A percentile compares a stretch with the other conserved stretches of the same genome.
These are phyloP conservation scores for Pemphredon lugubris DNA, from an alignment of 2,888 invertebrate species.

Conservation along the genomic window DNA sequence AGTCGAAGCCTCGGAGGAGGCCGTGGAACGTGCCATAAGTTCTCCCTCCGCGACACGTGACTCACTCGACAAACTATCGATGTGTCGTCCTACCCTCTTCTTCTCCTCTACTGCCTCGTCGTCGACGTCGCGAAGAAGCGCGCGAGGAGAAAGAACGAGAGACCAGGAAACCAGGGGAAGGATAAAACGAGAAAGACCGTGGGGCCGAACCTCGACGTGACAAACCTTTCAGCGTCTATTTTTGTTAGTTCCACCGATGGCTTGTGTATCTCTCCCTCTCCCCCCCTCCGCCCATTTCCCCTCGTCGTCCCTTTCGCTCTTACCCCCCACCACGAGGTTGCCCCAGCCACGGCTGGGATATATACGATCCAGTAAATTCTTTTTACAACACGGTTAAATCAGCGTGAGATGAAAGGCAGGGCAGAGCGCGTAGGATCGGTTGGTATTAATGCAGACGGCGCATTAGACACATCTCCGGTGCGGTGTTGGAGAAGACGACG, in stretches of 20 bases:
- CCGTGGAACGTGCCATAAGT: constrained; percentile 33
- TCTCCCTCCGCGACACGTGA: constrained; percentile 41
- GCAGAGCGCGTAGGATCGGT: constrained; percentile 55
- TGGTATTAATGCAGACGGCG: constrained; percentile 65
- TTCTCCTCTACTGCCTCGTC: constrained; percentile 9
- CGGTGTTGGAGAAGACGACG: constrained; percentile 38
- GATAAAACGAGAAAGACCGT: constrained; percentile 22
- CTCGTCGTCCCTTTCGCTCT: constrained; percentile 26
- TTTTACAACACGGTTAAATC: constrained; percentile 76
- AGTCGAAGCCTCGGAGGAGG: constrained; percentile 19
- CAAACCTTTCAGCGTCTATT: constrained; percentile 70
- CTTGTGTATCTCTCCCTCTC: constrained; percentile 21
- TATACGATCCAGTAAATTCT: constrained; percentile 72
- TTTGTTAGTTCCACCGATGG: constrained; percentile 61
- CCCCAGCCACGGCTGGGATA: constrained; percentile 47
- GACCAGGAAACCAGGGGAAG: background rate
- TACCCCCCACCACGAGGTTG: constrained; percentile 21
- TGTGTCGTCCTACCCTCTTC: constrained; percentile 37
- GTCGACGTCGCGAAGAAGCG: constrained; percentile 24
- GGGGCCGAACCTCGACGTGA: constrained; percentile 35
- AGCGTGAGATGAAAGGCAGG: constrained; percentile 74
- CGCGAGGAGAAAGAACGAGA: constrained; percentile 12
- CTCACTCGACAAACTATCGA: constrained; percentile 61
- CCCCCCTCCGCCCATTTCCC: no score
- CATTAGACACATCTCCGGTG: constrained; percentile 63